Evolutionary conservation across 30 jellyfish, hydroid and myxozoan genomes (phyloP), one percentile per base, ranked within the genome.

Genomic region (Euphysa ruthae): DNA sequence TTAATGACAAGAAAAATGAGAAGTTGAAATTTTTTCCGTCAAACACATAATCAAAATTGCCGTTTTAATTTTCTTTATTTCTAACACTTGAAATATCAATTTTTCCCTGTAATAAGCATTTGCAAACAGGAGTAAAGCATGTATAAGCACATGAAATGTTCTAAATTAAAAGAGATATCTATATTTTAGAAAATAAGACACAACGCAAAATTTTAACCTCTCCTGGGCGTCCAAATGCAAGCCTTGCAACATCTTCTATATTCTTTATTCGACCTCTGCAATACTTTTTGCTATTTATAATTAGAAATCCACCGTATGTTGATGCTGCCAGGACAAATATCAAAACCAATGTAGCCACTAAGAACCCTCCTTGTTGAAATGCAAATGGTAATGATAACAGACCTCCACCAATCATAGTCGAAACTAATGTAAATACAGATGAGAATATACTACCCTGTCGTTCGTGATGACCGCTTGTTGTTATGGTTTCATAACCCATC

Each of bases 331-430:
- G 66, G 12, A 85, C 96, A 78, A 85, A 79, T 32, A 85, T 14
- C 60, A 85, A 68, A 15, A 72, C 85, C 21, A 57, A 43, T 8
- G 94, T 68, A 15, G 94, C 89, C 5, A 85, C 94, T 7, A 54
- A 77, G 73, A 70, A 85, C 4, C 96, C 96, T 5, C 96, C 96
- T 79, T 85, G 96, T 35, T 85, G 85, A 78, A 70, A 72, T 51
- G 94, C 96, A 58, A 77, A 85, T 30, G 96, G 96, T 4, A 85
- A 73, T 1, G 96, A 85, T 43, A 85, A 66, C 13, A 85, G 75
- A 2, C 96, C 96, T 42, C 96, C 96, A 16, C 96, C 96, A 64
- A 85, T 85, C 96, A 85, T 85, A 16, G 96, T 85, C 28, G 96
- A 85, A 20, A 85, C 94, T 46, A 85, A 82, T 3, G 96, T 85